These are phyloP conservation scores for Oryzias celebensis DNA, from an alignment of 2,113 vertebrate species.

Conservation along the genomic window DNA sequence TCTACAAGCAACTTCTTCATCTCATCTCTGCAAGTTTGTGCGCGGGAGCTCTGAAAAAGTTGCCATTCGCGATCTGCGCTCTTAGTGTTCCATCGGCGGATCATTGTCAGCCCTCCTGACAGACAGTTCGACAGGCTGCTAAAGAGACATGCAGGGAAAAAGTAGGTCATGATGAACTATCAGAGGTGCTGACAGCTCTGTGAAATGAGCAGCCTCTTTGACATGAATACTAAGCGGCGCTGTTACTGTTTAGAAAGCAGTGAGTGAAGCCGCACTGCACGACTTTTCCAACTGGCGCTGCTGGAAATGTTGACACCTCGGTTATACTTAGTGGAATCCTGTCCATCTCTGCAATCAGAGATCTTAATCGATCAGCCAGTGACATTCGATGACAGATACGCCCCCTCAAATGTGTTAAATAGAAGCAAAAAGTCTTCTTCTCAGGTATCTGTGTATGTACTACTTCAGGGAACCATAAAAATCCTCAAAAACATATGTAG, in stretches of 20 bases:
- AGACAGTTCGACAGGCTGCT: slow-evolving; percentile 55
- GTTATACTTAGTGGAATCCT: slow-evolving; percentile 19
- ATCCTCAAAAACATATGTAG: no score
- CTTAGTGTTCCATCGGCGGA: slow-evolving; percentile 49
- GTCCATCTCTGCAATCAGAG: slow-evolving; percentile 9
- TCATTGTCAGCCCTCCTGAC: slow-evolving; percentile 56
- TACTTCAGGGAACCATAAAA: no score
- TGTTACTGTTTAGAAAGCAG: slow-evolving; percentile 39
- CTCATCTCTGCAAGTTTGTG: slow-evolving; percentile 42
- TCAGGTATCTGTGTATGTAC: no score
- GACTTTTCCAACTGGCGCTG: slow-evolving; percentile 17
- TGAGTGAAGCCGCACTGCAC: slow-evolving; percentile 3
- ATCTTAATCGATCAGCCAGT: background rate
- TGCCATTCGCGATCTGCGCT: slow-evolving; percentile 7
- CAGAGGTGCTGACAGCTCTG: slow-evolving; percentile 65
- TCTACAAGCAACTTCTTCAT: slow-evolving; percentile 41
- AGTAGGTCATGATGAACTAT: slow-evolving; percentile 69
- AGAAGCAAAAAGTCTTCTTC: no score
- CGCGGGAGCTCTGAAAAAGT: slow-evolving; percentile 33
- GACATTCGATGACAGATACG: background rate
- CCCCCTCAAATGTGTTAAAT: no score
- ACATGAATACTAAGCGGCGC: slow-evolving; percentile 64
- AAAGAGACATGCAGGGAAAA: slow-evolving; percentile 48
- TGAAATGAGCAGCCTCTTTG: slow-evolving; percentile 62
- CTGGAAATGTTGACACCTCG: slow-evolving; percentile 13